Evolutionary conservation across 2,888 invertebrate species (phyloP).

Genomic region (Metacarcinus magister): DNA sequence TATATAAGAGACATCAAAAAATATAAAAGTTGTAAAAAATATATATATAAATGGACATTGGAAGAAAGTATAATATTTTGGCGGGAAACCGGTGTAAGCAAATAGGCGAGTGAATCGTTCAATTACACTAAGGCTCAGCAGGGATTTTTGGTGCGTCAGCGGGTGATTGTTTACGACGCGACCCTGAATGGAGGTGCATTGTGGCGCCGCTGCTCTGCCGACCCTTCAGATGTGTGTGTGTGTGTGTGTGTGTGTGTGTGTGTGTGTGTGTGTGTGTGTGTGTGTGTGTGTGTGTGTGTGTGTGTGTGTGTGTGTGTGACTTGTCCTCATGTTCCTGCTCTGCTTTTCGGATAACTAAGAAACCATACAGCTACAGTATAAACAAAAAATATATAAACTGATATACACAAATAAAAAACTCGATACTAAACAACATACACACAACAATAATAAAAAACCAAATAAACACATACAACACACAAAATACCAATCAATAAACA

Average conservation of each 20-base stretch:
- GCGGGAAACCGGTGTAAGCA: not conserved
- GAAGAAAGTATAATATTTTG: not conserved
- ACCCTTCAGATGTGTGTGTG: not conserved
- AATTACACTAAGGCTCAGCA: conserved; percentile 30
- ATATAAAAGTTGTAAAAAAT: too few relatives aligned
- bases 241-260: not conserved
- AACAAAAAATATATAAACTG: too few relatives aligned
- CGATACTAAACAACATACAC: too few relatives aligned
- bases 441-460: too few relatives aligned
- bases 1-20: too few relatives aligned
- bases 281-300: not conserved
- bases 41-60: not conserved
- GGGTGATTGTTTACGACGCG: not conserved
- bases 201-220: not conserved
- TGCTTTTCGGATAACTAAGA: too few relatives aligned
- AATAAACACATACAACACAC: too few relatives aligned
- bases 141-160: not conserved
- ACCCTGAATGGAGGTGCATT: not conserved
- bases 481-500: too few relatives aligned
- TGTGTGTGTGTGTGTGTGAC: not conserved
- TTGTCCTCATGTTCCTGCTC: too few relatives aligned
- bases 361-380: too few relatives aligned
- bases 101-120: not conserved
- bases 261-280: not conserved
- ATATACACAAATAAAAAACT: too few relatives aligned